These are phyloP conservation scores for Crypturellus tataupa DNA, from an alignment of 2,797 vertebrate species.

Conservation along the genomic window DNA sequence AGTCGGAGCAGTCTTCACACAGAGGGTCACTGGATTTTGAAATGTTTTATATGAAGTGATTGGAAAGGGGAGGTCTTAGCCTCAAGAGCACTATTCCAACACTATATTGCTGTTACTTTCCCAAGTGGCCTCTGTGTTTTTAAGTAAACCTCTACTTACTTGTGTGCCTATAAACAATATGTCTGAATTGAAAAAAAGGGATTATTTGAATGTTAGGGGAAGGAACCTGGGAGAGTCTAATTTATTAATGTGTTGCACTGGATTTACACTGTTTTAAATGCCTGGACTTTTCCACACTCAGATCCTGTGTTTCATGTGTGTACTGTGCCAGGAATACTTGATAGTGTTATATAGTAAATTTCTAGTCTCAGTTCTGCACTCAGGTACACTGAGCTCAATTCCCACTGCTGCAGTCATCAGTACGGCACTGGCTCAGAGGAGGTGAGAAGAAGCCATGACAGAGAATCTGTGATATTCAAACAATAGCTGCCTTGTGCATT, in stretches of 20 bases:
- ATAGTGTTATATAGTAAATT: background rate
- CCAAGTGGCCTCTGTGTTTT: background rate
- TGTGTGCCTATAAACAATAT: background rate
- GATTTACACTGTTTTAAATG: background rate
- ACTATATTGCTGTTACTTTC: background rate
- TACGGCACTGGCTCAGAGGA: background rate
- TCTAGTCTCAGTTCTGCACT: background rate
- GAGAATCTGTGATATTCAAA: background rate
- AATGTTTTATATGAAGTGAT: background rate
- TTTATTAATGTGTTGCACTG: background rate
- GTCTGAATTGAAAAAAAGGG: background rate
- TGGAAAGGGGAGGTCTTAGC: background rate
- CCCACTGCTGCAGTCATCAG: background rate
- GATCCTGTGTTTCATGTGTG: background rate
- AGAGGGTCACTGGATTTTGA: background rate
- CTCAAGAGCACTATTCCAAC: background rate
- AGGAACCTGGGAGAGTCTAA: background rate
- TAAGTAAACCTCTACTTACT: background rate
- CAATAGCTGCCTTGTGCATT: background rate
- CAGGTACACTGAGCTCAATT: background rate
- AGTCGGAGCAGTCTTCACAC: accelerated
- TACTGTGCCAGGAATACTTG: background rate
- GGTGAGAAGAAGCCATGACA: background rate
- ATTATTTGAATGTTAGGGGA: background rate
- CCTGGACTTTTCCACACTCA: background rate